Conservation (phyloP, 2,888 invertebrate genomes). For the Hydroisotoma schaefferi region DNA sequence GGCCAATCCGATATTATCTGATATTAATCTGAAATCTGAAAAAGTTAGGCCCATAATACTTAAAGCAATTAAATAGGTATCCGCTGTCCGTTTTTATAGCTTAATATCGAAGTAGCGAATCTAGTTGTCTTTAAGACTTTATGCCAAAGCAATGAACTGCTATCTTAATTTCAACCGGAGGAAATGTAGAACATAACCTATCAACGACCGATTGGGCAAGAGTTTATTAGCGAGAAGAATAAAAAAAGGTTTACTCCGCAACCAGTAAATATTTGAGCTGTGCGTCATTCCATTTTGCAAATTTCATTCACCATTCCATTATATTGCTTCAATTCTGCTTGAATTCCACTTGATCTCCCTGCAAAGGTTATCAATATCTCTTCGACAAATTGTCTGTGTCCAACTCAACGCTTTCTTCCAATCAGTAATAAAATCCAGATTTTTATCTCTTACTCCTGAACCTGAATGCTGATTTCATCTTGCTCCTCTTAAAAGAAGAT, state of each 20-base stretch:
- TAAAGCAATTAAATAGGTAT: no score
- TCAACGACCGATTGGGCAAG: not conserved
- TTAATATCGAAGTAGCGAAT: no score
- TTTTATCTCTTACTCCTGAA: constrained; percentile 7
- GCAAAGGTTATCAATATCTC: constrained; percentile 4
- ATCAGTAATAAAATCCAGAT: constrained; percentile 11
- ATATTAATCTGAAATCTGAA: no score
- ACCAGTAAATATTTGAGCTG: constrained; percentile 1
- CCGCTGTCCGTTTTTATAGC: no score
- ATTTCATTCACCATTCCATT: constrained; percentile 16
- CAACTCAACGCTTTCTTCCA: constrained; percentile 6
- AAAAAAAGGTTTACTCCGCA: not conserved
- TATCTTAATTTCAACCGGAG: no score
- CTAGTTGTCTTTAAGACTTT: no score
- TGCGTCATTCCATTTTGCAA: constrained; percentile 12
- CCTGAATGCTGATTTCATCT: not conserved
- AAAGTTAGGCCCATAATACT: no score
- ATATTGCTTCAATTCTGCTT: constrained; percentile 13
- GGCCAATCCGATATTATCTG: no score
- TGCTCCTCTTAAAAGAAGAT: not conserved
- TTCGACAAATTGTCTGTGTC: constrained; percentile 14
- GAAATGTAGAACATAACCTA: not conserved
- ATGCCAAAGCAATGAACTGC: no score
- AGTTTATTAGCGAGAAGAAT: not conserved
- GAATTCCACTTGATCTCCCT: constrained; percentile 12